Percentiles rank a stretch among this genome's conserved stretches.
Conservation (phyloP, 2,113 vertebrate genomes). For the Chionodraco myersi region DNA sequence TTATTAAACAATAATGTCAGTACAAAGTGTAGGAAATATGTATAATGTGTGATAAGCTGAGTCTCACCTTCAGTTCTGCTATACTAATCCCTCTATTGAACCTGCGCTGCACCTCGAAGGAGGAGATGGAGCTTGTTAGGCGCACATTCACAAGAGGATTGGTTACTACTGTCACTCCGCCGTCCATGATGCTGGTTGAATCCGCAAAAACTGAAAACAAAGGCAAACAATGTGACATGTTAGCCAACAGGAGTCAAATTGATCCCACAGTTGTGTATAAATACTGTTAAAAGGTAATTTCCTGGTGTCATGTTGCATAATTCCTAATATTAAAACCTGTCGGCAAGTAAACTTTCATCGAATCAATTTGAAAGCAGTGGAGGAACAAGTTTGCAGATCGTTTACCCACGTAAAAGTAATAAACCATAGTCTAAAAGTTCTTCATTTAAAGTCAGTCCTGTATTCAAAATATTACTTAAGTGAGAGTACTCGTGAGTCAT, state of each 20-base stretch:
- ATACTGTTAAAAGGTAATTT: not conserved
- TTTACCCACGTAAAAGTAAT: too few species aligned
- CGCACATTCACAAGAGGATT: conserved; percentile 85
- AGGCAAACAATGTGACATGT: conserved; percentile 1
- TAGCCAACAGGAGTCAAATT: not conserved
- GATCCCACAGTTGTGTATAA: not conserved
- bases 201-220: conserved; percentile 8
- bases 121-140: conserved; percentile 86
- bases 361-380: too few species aligned
- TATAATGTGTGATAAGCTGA: not conserved
- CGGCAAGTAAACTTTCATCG: not conserved
- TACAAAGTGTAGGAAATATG: not conserved
- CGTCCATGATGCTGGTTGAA: conserved; percentile 76
- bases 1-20: not conserved
- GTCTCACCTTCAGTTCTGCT: conserved; percentile 88
- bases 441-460: too few species aligned
- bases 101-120: conserved; percentile 83
- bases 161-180: conserved; percentile 76
- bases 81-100: conserved; percentile 87
- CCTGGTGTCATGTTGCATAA: not conserved
- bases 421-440: too few species aligned
- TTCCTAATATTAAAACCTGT: not conserved
- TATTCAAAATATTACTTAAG: too few species aligned
- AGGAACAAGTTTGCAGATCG: too few species aligned
- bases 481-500: too few species aligned